Conservation (phyloP, 2,888 invertebrate genomes). For the Sphecodes monilicornis region DNA sequence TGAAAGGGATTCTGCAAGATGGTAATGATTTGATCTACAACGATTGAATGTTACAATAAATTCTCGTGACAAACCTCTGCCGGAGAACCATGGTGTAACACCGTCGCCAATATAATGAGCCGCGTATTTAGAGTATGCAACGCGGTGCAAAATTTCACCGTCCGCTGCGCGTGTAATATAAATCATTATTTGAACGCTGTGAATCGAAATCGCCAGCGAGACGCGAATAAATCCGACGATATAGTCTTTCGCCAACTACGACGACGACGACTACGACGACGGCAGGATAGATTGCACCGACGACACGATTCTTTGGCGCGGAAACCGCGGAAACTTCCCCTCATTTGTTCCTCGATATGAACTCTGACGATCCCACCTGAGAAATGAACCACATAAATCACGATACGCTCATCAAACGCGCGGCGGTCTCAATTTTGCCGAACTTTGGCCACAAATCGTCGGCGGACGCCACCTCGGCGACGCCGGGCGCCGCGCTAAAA, state of each 20-base stretch:
- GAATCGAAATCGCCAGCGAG: constrained; percentile 1
- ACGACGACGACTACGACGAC: background rate
- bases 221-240: background rate
- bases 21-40: too few species aligned
- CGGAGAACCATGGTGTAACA: too few species aligned
- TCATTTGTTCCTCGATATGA: constrained; percentile 62
- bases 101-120: too few species aligned
- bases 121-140: background rate
- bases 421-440: constrained; percentile 63
- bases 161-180: background rate
- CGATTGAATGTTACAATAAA: too few species aligned
- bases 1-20: too few species aligned
- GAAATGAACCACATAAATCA: constrained; percentile 70
- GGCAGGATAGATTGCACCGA: background rate
- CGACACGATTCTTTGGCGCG: constrained; percentile 13
- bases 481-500: constrained; percentile 47
- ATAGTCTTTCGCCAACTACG: background rate
- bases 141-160: background rate
- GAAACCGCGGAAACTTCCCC: constrained; percentile 54
- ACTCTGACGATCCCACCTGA: constrained; percentile 48
- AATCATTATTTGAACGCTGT: background rate
- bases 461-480: constrained; percentile 39
- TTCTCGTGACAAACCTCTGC: too few species aligned
- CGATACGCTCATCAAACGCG: constrained; percentile 61
- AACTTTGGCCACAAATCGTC: constrained; percentile 66